These are phyloP conservation scores for Festucalex cinctus DNA, from an alignment of 2,113 vertebrate genomes.

Conservation along the genomic window DNA sequence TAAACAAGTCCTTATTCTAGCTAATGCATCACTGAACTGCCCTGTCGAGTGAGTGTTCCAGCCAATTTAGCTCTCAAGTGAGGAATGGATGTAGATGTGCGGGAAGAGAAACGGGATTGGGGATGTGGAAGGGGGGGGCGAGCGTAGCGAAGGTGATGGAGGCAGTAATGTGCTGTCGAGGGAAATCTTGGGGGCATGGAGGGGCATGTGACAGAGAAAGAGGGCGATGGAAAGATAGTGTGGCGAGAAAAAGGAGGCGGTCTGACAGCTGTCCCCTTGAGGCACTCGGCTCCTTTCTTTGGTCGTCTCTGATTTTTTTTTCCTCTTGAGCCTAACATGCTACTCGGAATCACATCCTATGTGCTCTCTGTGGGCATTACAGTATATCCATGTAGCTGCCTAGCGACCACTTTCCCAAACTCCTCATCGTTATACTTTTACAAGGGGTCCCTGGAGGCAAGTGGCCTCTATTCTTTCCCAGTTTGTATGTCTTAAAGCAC, in stretches of 20 bases:
- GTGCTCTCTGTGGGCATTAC: slow-evolving; percentile 49
- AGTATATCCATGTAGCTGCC: slow-evolving; percentile 50
- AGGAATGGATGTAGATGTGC: slow-evolving; percentile 55
- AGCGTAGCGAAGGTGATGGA: slow-evolving; percentile 59
- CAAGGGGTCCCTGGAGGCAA: slow-evolving; percentile 44
- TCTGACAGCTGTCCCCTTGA: slow-evolving; percentile 64
- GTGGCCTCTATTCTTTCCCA: slow-evolving; percentile 20
- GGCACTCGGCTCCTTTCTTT: slow-evolving; percentile 53
- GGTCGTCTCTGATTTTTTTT: slow-evolving; percentile 53
- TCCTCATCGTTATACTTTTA: slow-evolving; percentile 24
- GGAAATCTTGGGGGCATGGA: slow-evolving; percentile 51
- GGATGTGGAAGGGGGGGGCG: slow-evolving; percentile 34
- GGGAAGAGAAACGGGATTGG: slow-evolving; percentile 19
- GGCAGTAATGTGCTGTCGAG: slow-evolving; percentile 57
- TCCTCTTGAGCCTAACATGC: slow-evolving; percentile 30
- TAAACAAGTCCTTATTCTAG: slow-evolving; percentile 62
- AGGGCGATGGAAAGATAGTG: slow-evolving; percentile 48
- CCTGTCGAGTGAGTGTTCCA: slow-evolving; percentile 58
- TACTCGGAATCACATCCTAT: slow-evolving; percentile 46
- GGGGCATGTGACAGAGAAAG: slow-evolving; percentile 50
- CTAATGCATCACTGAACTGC: slow-evolving; percentile 53
- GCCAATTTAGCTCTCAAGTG: slow-evolving; percentile 60
- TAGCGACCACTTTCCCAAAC: slow-evolving; percentile 36
- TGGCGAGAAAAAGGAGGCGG: slow-evolving; percentile 42
- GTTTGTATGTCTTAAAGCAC: slow-evolving; percentile 49